Evolutionary conservation across 2,797 vertebrate species (phyloP), one percentile per base, ranked within the genome.

Genomic region (Fundulus diaphanus): DNA sequence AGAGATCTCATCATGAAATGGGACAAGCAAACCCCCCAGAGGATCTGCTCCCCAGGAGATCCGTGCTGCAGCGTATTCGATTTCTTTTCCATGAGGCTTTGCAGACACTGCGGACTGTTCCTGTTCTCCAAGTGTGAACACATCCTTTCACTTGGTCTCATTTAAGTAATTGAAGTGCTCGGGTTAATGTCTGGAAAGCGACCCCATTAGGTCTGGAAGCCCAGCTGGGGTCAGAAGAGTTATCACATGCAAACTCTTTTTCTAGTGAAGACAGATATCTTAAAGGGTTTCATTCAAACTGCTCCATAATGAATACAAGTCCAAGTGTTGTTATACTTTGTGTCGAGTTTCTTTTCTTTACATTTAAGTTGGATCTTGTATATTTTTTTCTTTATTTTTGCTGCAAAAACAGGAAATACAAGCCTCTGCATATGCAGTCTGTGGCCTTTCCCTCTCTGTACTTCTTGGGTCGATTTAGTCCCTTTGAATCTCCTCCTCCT

Each of bases 361-460:
- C 37, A n/a, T 66, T 27, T 24, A 6, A 54, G 24, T 16, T 65
- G 24, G 44, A 33, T 29, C 7, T 20, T 13, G 4, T 24, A 8
- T 67, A 9, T 59, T 35, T 75, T 18, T 13, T 46, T 69, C 31
- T 31, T 66, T 2, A 74, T 70, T 80, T 57, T 79, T 87, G 46
- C 84, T 72, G n/a, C 85, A 68, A 78, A 82, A 93, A 72, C 90
- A 97, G 97, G 93, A 96, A 92, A 76, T 97, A 95, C 90, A 95
- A 92, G 71, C 97, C 97, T 48, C 90, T 96, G 83, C 90, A 96
- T 68, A 84, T 92, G 79, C 97, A 97, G 88, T 96, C 96, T 56
- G 92, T 95, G 91, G 93, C 70, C 74, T 96, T 97, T 88, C 96
- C 97, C 3, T 75, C 88, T 65, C 81, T 97, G 76, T 96, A 88